Evolutionary conservation across 2,888 invertebrate species (phyloP), one percentile per base, ranked within the genome.

Genomic region (Pherbina coryleti): DNA sequence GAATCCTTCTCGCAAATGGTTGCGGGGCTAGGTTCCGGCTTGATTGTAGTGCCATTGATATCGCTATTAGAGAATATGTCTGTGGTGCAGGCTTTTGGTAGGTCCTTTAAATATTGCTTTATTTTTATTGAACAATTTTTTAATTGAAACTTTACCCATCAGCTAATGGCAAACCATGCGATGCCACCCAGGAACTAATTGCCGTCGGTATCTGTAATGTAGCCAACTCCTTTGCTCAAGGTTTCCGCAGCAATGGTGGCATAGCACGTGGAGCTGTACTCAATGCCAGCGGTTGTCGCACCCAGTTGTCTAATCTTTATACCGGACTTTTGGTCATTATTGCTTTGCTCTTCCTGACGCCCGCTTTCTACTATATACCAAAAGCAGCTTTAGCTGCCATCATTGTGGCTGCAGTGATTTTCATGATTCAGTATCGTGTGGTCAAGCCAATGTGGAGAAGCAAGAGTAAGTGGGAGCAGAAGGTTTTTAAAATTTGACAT

Each of bases 181-280:
- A 97, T 89, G 96, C 97, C 44, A 97, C 96, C 51, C 97, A 97
- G 89, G 98, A 98, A 91, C 92, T 98, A 85, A 92, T 97, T 80
- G 97, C 98, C 5, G 93, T 97, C 60, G 96, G 96, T 60, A 87
- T 95, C 8, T 88, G 89, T 77, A 95, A 96, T 89, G 92, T 98
- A 76, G 93, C 94, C 81, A 97, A 96, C 89, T 95, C 96, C 0
- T 96, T 98, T 91, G 94, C 96, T 84, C 94, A 94, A 86, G 94
- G 95, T 0, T 97, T 96, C 80, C 90, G 97, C 11, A 94, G 95
- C 28, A 93, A 95, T 78, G 97, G 96, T 79, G 95, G 95, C 53
- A 91, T 96, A 79, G 95, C 96, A 62, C 92, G 96, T 83, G 95
- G 96, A 83, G 97, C 97, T 67, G 97, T 98, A 25, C 94, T 96